A percentile compares a stretch with the other conserved stretches of the same genome.
Evolutionary conservation across 2,113 vertebrate species (phyloP).

Genomic region (Gavialis gangeticus): DNA sequence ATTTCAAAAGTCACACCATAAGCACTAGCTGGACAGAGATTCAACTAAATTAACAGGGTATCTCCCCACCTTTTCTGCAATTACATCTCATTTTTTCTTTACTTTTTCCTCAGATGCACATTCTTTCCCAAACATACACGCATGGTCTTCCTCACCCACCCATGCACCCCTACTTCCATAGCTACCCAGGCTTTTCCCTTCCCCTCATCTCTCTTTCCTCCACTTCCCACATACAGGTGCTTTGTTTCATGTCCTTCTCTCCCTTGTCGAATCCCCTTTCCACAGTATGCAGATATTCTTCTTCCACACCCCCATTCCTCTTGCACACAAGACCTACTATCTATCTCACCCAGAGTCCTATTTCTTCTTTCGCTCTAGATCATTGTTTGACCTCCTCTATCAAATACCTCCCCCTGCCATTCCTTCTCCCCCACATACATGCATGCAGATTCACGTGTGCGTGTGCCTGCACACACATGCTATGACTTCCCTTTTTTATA

Average conservation of each 20-base stretch:
- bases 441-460: too few species aligned
- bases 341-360: neutral
- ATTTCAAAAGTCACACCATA: neutral
- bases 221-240: neutral
- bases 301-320: neutral
- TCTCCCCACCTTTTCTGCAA: neutral
- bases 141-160: neutral
- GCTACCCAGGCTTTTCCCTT: neutral
- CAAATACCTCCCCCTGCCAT: neutral
- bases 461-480: neutral
- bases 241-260: neutral
- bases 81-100: neutral
- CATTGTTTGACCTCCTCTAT: neutral
- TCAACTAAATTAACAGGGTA: neutral
- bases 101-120: neutral
- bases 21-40: neutral
- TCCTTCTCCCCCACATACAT: neutral
- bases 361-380: neutral
- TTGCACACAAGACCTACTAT: neutral
- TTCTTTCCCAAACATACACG: neutral
- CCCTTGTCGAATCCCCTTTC: neutral
- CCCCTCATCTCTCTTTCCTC: neutral
- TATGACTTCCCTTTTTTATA: neutral
- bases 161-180: accelerated
- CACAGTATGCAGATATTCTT: neutral